Base-by-base conservation (phyloP, 2,888 invertebrate genomes). In the Phengaris alcon region DNA sequence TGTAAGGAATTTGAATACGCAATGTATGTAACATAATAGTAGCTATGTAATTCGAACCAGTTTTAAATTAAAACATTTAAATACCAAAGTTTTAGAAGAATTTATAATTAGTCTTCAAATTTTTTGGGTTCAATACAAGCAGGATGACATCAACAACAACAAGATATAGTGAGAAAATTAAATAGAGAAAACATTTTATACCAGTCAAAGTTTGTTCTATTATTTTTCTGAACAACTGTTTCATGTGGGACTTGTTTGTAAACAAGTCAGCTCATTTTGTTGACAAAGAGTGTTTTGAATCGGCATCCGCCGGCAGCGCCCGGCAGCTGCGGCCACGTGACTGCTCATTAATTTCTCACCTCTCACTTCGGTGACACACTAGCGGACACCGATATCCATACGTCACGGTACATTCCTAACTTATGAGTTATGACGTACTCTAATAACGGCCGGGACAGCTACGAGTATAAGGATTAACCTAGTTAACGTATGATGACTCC, bases 241-340 rank as follows among this genome's bases (percentile, higher is more conserved):
- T 81, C 81, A 79, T 81, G 78, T 75, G 79, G 78, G 78, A 79
- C 82, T 85, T 88, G 85, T 90, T 91, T 87, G 87, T 89, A 90
- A 91, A 90, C 86, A 86, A 74, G 68, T 70, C 68, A 75, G 76
- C 73, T 80, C 77, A 79, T 80, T 80, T 80, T 81, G 82, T 84
- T 82, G 85, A 88, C 85, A 88, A 88, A 87, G 86, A 82, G 79
- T 89, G 90, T 90, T 90, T 89, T 85, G 83, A 87, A 88, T 86
- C 83, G 79, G 77, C 79, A 77, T 81, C 81, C 78, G 76, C 80
- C 79, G 78, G 75, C 69, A 84, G 83, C 86, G 87, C 88, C 80
- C 79, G 78, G 75, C 70, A 84, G 69, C 69, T 54, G 78, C 75
- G 72, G 84, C 83, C 86, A 88, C 88, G 87, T 88, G 88, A 86